Base-by-base conservation (phyloP, 2,797 vertebrate genomes). In the Glossophaga mutica region DNA sequence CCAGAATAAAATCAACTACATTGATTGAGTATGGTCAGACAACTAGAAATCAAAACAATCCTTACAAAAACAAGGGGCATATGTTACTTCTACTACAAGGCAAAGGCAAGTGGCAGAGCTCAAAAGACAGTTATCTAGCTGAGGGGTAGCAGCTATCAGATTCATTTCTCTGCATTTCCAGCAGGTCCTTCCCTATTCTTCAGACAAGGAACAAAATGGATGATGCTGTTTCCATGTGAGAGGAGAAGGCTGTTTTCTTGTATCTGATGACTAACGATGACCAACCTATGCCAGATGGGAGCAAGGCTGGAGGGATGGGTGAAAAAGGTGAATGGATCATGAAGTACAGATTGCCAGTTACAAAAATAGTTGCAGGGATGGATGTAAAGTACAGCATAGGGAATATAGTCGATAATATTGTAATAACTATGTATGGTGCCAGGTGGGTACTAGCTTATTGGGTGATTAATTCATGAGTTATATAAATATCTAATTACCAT, bases 1-100 rank as follows among this genome's bases (percentile, higher is more conserved):
- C 65, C 46, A 94, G 79, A 89, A 70, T 34, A 81, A 44, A 94
- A 67, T 73, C 50, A 73, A 42, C 85, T 74, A 57, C 15, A 26
- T 2, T 67, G 74, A 92, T 59, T 84, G 76, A 85, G 62, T 67
- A 55, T 29, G 12, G 24, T 86, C 74, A 62, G 70, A 50, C 39
- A 92, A 71, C 62, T n/a, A 74, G 82, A 96, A 96, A 90, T 50
- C n/a, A 89, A 92, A 93, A 91, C 44, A 88, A 79, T 59, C 50
- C 71, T 90, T 95, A 14, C 83, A 74, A 82, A 95, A 46, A 34
- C 32, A 87, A 70, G 78, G 39, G 29, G 22, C 55, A 73, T 70
- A 91, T 74, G 42, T 87, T 83, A 34, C n/a, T 86, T 76, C 11
- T 29, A 67, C 42, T 70, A 42, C 6, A 87, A 90, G 59, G 74